Percentiles rank a stretch among this genome's conserved stretches.
Conservation (phyloP, 2,113 vertebrate genomes). For the Lophochroa leadbeateri region DNA sequence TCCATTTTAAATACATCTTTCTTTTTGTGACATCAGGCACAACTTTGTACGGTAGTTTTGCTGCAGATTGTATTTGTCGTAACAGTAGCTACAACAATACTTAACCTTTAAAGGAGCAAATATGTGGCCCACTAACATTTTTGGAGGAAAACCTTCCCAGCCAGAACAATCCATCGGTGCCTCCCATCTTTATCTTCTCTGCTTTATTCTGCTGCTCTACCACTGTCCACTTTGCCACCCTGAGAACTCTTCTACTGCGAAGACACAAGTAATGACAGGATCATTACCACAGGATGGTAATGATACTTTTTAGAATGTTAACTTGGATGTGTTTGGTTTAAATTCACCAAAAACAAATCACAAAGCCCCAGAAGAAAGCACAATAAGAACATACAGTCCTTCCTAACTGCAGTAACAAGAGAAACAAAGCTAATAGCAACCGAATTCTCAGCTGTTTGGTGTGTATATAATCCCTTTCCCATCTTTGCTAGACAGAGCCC, state of each 20-base stretch:
- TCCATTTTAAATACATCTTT: neutral
- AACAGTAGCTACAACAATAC: neutral
- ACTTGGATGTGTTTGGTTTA: neutral
- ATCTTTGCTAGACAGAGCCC: neutral
- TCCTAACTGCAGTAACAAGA: neutral
- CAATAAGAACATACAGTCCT: neutral
- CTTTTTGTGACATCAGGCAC: neutral
- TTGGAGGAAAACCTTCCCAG: neutral
- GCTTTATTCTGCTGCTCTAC: neutral
- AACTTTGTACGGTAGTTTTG: neutral
- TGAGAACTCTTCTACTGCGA: neutral
- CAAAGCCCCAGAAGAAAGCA: neutral
- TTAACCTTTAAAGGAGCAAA: neutral
- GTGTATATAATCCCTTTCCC: neutral
- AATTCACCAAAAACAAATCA: neutral
- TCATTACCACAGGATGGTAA: neutral
- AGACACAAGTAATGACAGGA: neutral
- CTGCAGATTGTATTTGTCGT: neutral
- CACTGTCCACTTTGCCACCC: neutral
- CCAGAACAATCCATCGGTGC: neutral
- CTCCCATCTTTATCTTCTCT: neutral
- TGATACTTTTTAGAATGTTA: neutral
- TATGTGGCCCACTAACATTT: neutral
- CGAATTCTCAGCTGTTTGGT: neutral
- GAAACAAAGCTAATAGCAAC: neutral